These are phyloP conservation scores for Archaeoteleia sp. DNA, from an alignment of 2,888 invertebrate species.

Conservation along the genomic window DNA sequence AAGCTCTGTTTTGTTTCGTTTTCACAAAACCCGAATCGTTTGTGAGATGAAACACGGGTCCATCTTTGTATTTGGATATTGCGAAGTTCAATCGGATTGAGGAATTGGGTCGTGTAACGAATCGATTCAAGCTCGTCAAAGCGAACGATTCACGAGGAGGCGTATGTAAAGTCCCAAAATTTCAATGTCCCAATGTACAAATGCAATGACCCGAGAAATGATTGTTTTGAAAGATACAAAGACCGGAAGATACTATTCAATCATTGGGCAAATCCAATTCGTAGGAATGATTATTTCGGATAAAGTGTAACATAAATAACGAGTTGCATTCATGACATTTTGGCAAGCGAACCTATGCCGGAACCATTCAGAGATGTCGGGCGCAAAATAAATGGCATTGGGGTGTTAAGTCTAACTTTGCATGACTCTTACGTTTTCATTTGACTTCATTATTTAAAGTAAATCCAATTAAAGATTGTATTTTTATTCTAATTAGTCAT, in stretches of 20 bases:
- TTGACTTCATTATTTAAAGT: too few species aligned
- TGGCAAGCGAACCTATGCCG: constrained; percentile 4
- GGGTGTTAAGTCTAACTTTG: background rate
- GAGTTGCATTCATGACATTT: constrained; percentile 10
- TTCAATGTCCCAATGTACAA: too few species aligned
- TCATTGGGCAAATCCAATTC: constrained; percentile 25
- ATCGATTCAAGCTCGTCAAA: constrained; percentile 41
- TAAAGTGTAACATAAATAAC: constrained; percentile 12
- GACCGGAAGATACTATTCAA: constrained; percentile 1
- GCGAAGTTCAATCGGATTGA: constrained; percentile 38
- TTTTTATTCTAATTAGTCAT: too few species aligned
- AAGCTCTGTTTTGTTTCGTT: constrained; percentile 29
- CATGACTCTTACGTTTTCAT: too few species aligned
- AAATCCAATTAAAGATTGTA: too few species aligned
- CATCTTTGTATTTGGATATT: constrained; percentile 44
- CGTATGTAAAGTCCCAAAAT: constrained; percentile 32
- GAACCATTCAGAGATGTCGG: background rate
- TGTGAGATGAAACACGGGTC: constrained; percentile 42
- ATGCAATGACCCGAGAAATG: too few species aligned
- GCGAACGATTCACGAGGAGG: constrained; percentile 32
- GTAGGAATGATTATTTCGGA: constrained; percentile 22
- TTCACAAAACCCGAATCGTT: constrained; percentile 24
- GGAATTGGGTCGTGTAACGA: constrained; percentile 50
- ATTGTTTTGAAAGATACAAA: too few species aligned
- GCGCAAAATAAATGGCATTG: constrained; percentile 1